A percentile compares a stretch with the other conserved stretches of the same genome.
Conservation (phyloP, 1,140 invertebrate genomes). For the Harpegnathos saltator region DNA sequence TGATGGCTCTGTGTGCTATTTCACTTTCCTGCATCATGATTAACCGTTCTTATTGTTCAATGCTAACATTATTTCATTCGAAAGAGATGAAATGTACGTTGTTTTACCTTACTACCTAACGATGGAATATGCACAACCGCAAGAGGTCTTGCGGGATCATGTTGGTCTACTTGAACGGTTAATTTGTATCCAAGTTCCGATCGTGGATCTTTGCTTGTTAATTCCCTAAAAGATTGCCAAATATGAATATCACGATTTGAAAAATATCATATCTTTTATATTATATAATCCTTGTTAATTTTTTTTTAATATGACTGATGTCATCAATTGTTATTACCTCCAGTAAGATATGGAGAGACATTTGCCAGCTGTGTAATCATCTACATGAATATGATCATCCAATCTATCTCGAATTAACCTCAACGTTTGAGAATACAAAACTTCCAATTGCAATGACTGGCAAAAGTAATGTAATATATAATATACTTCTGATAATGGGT, state of each 20-base stretch:
- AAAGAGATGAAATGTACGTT: neutral
- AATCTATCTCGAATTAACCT: constrained; percentile 94
- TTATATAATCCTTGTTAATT: constrained; percentile 53
- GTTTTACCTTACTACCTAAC: constrained; percentile 89
- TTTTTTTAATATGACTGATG: neutral
- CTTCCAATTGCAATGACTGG: constrained; percentile 97
- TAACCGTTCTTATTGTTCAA: constrained; percentile 89
- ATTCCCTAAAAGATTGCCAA: constrained; percentile 81
- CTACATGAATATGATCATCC: constrained; percentile 96
- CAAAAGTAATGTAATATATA: constrained; percentile 97
- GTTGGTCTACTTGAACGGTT: constrained; percentile 94
- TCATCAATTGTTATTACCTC: constrained; percentile 87
- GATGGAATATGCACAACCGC: constrained; percentile 95
- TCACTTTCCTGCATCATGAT: constrained; percentile 87
- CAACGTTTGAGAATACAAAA: constrained; percentile 97
- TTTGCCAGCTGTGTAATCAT: constrained; percentile 96
- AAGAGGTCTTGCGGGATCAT: constrained; percentile 92
- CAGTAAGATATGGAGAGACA: constrained; percentile 97
- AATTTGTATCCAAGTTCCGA: constrained; percentile 95
- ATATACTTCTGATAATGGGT: constrained; percentile 94
- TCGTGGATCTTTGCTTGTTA: constrained; percentile 90
- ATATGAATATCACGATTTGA: neutral
- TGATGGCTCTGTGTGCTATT: constrained; percentile 92
- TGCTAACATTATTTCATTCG: constrained; percentile 28
- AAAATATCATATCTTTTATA: neutral